Base-by-base conservation (phyloP, 1,140 invertebrate genomes). In the Trichonephila inaurata region DNA sequence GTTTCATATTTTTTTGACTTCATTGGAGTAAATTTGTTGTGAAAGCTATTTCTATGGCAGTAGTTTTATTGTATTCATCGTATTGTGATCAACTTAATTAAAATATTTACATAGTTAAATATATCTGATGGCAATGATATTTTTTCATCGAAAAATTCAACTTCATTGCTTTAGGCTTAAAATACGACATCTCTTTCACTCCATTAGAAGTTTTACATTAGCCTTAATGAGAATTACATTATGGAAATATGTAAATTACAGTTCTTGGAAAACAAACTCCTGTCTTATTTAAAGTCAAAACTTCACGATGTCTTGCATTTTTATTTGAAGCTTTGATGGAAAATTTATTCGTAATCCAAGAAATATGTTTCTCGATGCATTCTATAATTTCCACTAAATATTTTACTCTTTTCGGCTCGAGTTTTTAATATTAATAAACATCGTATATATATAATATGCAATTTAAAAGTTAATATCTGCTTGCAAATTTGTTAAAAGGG, bases 261-360 rank as follows among this genome's bases (percentile, higher is more conserved):
- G 28, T 40, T 19, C 69, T 77, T 77, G 69, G 69, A 77, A 77
- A 77, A 77, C 33, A 33, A 77, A 77, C 72, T 40, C 0, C 72
- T 77, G 72, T 77, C 72, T 77, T 77, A 77, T 77, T 77, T 77
- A 77, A 77, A 77, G 72, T 40, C 72, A 77, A 77, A 33, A 77
- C 72, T 77, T 77, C 72, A 77, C 18, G 72, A 33, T 77, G 33
- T 21, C 28, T 40, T 18, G 28, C 24, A 77, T 77, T 77, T 77
- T 77, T 77, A 77, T 77, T 77, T 18, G 33, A 18, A 18, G 28
- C 28, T 40, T 40, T 40, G 72, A 77, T 77, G 72, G 72, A 77
- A 77, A 77, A 33, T 19, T 77, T 40, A 77, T 77, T 77, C 72
- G 18, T 77, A 18, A 77, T 77, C 18, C 16, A 5, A 77, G 6